Conservation (phyloP, 2,888 invertebrate species). For the Alviniconcha strummeri region DNA sequence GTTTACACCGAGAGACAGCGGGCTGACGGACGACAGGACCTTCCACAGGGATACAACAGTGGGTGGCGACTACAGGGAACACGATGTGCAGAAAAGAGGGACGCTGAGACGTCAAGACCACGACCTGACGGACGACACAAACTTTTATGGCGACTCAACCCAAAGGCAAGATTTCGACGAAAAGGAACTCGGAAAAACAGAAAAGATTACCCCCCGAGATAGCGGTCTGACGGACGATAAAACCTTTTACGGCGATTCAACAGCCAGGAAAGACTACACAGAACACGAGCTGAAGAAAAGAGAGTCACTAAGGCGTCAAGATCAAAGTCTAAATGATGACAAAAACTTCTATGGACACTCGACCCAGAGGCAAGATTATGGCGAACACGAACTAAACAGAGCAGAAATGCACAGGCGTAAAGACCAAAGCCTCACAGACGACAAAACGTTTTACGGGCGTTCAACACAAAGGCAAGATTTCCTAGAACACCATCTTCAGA, state of each 20-base stretch:
- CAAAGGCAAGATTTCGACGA: not conserved
- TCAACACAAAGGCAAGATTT: not conserved
- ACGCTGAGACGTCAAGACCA: not conserved
- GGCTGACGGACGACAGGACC: slow-evolving; percentile 6
- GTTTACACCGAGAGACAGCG: not conserved
- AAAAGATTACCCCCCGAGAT: not conserved
- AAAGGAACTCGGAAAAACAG: not conserved
- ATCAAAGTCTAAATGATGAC: slow-evolving; percentile 50
- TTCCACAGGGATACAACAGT: not conserved
- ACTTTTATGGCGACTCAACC: slow-evolving; percentile 8
- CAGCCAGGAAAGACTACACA: slow-evolving; percentile 38
- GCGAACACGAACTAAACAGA: slow-evolving; percentile 50
- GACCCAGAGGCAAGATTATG: slow-evolving; percentile 64
- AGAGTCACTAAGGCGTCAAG: slow-evolving; percentile 36
- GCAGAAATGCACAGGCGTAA: not conserved
- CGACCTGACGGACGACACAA: not conserved
- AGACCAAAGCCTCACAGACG: slow-evolving; percentile 9
- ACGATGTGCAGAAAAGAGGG: not conserved
- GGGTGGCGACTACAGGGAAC: not conserved
- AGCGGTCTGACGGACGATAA: slow-evolving; percentile 7
- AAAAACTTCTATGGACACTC: slow-evolving; percentile 64
- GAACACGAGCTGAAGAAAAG: slow-evolving; percentile 44
- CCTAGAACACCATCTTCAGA: not conserved
- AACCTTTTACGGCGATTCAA: not conserved
- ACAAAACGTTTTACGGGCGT: slow-evolving; percentile 5